These are phyloP conservation scores for Yponomeuta sedellus DNA, from an alignment of 2,888 invertebrate genomes.

Conservation along the genomic window DNA sequence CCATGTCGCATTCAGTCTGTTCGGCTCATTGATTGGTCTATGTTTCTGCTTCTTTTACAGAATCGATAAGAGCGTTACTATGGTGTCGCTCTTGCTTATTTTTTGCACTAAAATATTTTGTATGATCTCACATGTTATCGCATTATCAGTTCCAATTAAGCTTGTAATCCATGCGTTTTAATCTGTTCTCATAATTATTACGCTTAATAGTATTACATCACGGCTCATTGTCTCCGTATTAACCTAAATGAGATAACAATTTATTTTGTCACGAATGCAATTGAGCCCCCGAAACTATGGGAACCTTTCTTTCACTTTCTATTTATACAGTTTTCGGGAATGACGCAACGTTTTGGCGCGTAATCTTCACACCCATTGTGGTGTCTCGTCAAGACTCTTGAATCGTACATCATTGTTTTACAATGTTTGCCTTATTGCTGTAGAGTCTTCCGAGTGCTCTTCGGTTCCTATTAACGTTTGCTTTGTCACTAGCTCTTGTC, in stretches of 20 bases:
- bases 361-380: slow-evolving; percentile 37
- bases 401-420: slow-evolving; percentile 21
- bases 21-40: too few species aligned
- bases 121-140: slow-evolving; percentile 17
- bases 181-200: slow-evolving; percentile 37
- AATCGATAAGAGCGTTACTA: background rate
- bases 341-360: slow-evolving; percentile 24
- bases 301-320: slow-evolving; percentile 60
- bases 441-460: slow-evolving; percentile 15
- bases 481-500: slow-evolving; percentile 16
- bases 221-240: slow-evolving; percentile 54
- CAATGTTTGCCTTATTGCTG: slow-evolving; percentile 15
- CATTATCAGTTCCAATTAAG: slow-evolving; percentile 25
- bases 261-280: slow-evolving; percentile 38
- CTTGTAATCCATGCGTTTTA: slow-evolving; percentile 25
- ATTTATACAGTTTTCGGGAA: slow-evolving; percentile 28
- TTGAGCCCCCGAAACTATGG: slow-evolving; percentile 31
- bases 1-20: slow-evolving; percentile 3
- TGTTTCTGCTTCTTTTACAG: background rate
- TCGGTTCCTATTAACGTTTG: slow-evolving; percentile 6
- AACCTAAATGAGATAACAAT: slow-evolving; percentile 60
- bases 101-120: slow-evolving; percentile 1
- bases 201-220: slow-evolving; percentile 28
- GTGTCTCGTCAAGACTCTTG: slow-evolving; percentile 22
- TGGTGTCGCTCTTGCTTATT: background rate